These are phyloP conservation scores for Phthorimaea operculella DNA, from an alignment of 1,140 invertebrate species.

Conservation along the genomic window DNA sequence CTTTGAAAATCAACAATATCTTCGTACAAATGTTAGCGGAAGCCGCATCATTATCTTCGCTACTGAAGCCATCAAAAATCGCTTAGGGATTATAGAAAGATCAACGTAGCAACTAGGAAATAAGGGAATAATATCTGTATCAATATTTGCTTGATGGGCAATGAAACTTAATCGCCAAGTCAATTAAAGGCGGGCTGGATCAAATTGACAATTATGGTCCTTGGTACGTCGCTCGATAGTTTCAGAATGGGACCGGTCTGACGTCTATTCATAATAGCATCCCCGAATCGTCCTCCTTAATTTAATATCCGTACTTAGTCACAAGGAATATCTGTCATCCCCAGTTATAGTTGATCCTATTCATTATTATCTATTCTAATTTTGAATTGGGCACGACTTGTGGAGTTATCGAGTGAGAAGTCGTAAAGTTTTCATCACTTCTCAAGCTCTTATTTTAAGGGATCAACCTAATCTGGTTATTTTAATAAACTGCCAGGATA, in stretches of 20 bases:
- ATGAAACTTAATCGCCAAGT: constrained; percentile 27
- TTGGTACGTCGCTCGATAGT: constrained; percentile 16
- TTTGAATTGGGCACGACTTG: too few species aligned
- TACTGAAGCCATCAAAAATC: constrained; percentile 46
- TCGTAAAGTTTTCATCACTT: too few species aligned
- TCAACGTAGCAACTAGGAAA: constrained; percentile 26
- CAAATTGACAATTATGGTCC: constrained; percentile 24
- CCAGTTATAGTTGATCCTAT: too few species aligned
- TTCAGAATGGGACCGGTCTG: neutral
- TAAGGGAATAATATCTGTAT: constrained; percentile 22
- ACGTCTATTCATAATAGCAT: neutral
- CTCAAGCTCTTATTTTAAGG: too few species aligned
- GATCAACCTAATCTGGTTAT: too few species aligned
- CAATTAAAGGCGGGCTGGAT: constrained; percentile 20
- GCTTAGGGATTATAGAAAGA: constrained; percentile 45
- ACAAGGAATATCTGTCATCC: too few species aligned
- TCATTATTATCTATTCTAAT: too few species aligned
- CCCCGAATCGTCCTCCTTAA: constrained; percentile 1
- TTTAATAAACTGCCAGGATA: too few species aligned
- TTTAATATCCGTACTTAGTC: neutral
- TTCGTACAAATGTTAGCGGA: too few species aligned
- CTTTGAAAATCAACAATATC: too few species aligned
- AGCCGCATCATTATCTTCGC: neutral
- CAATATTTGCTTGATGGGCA: constrained; percentile 31
- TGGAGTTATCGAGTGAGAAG: too few species aligned